phyloP scores from a whole-genome alignment of 2,113 vertebrate species.

The Arizona elegans region DNA sequence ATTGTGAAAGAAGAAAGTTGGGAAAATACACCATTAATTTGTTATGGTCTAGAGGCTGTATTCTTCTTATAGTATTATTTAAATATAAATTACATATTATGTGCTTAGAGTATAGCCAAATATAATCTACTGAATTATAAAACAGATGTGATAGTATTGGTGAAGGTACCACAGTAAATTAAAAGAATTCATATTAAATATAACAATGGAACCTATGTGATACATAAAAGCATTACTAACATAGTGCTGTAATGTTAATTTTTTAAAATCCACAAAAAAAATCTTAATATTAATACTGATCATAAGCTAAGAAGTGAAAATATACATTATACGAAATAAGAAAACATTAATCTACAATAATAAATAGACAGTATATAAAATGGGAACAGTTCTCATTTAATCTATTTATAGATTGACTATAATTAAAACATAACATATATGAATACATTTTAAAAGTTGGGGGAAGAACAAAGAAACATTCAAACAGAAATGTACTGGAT shows the following conservation, averaged over 20 bases:
- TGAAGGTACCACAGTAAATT: neutral
- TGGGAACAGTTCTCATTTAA: neutral
- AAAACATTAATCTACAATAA: neutral
- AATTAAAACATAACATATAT: neutral
- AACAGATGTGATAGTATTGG: neutral
- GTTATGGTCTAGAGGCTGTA: neutral
- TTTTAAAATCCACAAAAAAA: neutral
- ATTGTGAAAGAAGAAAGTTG: neutral
- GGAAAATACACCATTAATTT: neutral
- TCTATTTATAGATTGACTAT: neutral
- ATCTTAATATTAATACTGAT: neutral
- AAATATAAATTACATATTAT: neutral
- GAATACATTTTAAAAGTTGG: neutral
- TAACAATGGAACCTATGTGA: neutral
- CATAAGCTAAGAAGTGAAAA: neutral
- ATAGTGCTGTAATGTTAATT: neutral
- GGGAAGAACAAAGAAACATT: neutral
- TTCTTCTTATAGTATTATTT: neutral
- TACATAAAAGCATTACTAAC: neutral
- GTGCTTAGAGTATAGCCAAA: neutral
- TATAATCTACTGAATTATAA: neutral
- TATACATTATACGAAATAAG: neutral
- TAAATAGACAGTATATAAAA: neutral
- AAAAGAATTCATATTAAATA: neutral
- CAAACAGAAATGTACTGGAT: neutral